Conservation (phyloP, 2,797 vertebrate genomes). For the Pipistrellus nathusii region DNA sequence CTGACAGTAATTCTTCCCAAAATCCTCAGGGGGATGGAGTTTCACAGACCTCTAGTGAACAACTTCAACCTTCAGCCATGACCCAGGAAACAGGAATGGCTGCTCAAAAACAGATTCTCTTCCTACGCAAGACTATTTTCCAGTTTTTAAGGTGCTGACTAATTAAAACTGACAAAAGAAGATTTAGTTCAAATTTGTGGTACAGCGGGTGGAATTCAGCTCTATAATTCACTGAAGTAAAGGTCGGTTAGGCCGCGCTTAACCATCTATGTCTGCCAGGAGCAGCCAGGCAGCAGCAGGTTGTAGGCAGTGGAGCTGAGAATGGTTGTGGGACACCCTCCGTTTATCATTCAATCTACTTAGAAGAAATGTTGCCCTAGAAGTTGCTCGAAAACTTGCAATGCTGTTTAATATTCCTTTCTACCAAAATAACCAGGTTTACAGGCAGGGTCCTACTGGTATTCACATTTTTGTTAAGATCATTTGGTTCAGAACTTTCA, state of each 20-base stretch:
- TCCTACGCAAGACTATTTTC: constrained; percentile 94
- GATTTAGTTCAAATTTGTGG: constrained; percentile 97
- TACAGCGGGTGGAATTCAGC: constrained; percentile 95
- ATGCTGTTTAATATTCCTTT: constrained; percentile 93
- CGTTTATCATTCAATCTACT: constrained; percentile 95
- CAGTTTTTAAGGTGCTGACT: constrained; percentile 98
- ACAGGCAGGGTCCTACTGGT: constrained; percentile 95
- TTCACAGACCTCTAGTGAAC: constrained; percentile 90
- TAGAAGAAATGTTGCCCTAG: constrained; percentile 95
- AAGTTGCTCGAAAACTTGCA: constrained; percentile 95
- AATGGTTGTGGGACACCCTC: constrained; percentile 90
- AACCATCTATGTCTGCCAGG: constrained; percentile 96
- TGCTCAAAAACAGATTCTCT: constrained; percentile 94
- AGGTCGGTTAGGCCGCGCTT: constrained; percentile 95
- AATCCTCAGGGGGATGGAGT: constrained; percentile 95
- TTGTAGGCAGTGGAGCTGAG: constrained; percentile 90
- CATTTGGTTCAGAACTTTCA: no score
- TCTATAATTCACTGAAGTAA: constrained; percentile 96
- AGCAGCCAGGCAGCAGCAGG: constrained; percentile 89
- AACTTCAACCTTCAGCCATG: constrained; percentile 93
- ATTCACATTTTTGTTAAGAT: constrained; percentile 91
- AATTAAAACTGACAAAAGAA: constrained; percentile 95
- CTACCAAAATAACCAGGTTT: constrained; percentile 95
- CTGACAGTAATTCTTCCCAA: constrained; percentile 96
- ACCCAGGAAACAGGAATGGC: constrained; percentile 96